Evolutionary conservation across 2,113 vertebrate genomes (phyloP).

Genomic region (Hydrolagus affinis): DNA sequence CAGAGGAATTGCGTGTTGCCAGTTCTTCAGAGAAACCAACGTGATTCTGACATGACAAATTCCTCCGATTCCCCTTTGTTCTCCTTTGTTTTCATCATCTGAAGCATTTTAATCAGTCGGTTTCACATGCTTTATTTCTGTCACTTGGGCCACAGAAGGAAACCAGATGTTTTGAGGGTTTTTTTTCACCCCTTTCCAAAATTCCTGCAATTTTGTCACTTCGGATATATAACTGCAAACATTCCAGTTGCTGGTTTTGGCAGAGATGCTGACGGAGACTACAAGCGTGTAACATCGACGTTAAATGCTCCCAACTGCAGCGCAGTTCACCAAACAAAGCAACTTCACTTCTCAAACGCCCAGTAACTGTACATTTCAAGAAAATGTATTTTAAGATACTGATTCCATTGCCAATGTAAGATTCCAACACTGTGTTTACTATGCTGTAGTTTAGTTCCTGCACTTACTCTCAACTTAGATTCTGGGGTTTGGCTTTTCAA

Average conservation of each 20-base stretch:
- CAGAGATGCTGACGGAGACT: not conserved
- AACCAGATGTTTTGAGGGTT: slow-evolving; percentile 14
- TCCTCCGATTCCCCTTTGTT: not conserved
- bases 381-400: not conserved
- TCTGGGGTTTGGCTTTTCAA: not conserved
- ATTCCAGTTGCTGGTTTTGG: not conserved
- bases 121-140: slow-evolving; percentile 18
- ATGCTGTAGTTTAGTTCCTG: not conserved
- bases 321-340: not conserved
- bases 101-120: slow-evolving; percentile 20
- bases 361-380: not conserved
- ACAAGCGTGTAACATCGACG: not conserved
- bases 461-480: not conserved
- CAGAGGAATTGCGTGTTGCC: too few relatives aligned
- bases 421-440: too few relatives aligned
- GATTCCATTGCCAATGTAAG: not conserved
- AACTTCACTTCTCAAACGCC: not conserved
- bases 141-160: slow-evolving; percentile 7
- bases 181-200: not conserved
- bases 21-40: too few relatives aligned
- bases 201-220: not conserved
- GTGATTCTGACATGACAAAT: not conserved
- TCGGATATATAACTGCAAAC: not conserved
- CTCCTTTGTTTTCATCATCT: not conserved
- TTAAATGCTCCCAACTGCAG: not conserved